Base-by-base conservation (phyloP, 2,888 invertebrate genomes). In the Chymomyza fuscimana region DNA sequence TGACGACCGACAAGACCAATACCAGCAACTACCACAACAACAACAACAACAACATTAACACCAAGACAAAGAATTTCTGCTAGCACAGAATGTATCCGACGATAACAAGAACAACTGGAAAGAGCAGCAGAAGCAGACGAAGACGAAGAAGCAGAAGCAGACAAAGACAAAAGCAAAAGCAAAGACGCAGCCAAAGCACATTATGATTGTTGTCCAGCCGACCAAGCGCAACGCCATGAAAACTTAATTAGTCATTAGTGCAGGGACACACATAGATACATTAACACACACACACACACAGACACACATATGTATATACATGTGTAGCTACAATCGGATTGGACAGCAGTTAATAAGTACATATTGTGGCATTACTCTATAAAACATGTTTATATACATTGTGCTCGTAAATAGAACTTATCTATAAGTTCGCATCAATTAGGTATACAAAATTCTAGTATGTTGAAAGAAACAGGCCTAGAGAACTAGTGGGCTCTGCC, bases 241-340 rank as follows among this genome's bases (percentile, higher is more conserved):
- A 86, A 86, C 84, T 87, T 84, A 84, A 84, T 84, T 84, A 84
- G 84, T 86, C 84, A 81, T 86, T 86, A 87, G 88, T 84, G 81
- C 75, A 70, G 73, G 80, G 69, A 71, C 72, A 80, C 80, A 77
- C 77, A 78, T 67, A 80, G 73, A 77, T 74, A 54, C 72, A 63
- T 46, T 65, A 56, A 65, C 51, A 69, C 66, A 25, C 52, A 51
- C 63, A 63, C 50, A 40, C 56, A 52, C 51, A 25, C 29, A 58
- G 50, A 56, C 54, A 60, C n/a, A 51, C 25, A 32, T 40, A 58
- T 9, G 40, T 65, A 56, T 19, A 50, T 51, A 59, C 10, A 62
- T n/a, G 60, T 50, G 40, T 69, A 46, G 22, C 19, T 2, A 10
- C 54, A 54, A 7, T 19, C 19, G 22, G 2, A 19, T n/a, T 54